Percentiles rank a stretch among this genome's conserved stretches.
Conservation (phyloP, 2,888 invertebrate species). For the Endotricha flammealis region DNA sequence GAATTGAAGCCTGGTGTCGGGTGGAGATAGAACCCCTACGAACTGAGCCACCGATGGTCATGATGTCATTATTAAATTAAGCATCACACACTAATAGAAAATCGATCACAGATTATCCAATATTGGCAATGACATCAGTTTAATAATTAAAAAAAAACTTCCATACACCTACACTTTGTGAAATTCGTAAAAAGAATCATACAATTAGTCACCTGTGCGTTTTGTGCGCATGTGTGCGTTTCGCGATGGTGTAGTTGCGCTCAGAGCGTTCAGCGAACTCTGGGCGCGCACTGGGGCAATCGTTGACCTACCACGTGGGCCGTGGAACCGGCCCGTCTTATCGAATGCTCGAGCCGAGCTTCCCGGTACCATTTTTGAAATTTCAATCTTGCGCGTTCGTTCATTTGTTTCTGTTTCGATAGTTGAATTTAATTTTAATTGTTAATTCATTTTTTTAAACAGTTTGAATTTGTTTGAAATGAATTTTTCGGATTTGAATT, state of each 20-base stretch:
- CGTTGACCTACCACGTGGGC: constrained; percentile 75
- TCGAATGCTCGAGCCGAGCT: constrained; percentile 31
- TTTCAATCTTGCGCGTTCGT: constrained; percentile 11
- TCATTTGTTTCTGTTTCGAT: too few species aligned
- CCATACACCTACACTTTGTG: constrained; percentile 8
- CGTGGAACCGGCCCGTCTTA: constrained; percentile 43
- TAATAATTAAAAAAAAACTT: constrained; percentile 14
- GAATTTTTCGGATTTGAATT: too few species aligned
- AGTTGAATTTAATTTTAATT: too few species aligned
- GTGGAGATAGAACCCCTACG: too few species aligned
- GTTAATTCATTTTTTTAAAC: too few species aligned
- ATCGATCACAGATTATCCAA: constrained; percentile 8
- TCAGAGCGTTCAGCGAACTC: constrained; percentile 56
- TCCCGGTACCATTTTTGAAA: constrained; percentile 39
- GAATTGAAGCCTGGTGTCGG: too few species aligned
- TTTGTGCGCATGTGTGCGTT: constrained; percentile 25
- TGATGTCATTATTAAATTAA: too few species aligned
- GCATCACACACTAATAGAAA: neutral
- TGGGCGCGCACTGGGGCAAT: constrained; percentile 66
- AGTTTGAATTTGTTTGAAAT: too few species aligned
- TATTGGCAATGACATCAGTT: neutral
- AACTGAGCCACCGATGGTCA: too few species aligned
- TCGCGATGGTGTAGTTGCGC: constrained; percentile 20
- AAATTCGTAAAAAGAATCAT: constrained; percentile 22
- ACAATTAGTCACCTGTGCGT: constrained; percentile 56